These are phyloP conservation scores for Oikopleura albicans DNA, from an alignment of 23 tunicate genomes.

Conservation along the genomic window DNA sequence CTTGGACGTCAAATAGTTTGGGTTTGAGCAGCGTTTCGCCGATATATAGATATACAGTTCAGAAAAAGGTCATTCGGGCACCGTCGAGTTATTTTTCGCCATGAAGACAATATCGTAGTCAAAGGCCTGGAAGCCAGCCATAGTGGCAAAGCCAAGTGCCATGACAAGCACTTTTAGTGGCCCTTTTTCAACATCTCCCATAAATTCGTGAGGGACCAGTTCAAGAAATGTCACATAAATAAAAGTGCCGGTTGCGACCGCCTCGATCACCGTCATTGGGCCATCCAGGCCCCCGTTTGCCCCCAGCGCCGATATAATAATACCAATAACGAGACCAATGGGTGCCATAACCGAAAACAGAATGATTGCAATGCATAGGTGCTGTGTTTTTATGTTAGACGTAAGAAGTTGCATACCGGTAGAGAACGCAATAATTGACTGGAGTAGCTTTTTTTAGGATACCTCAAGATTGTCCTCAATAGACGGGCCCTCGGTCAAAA, in stretches of 20 bases:
- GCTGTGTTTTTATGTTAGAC: neutral
- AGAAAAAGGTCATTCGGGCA: too few relatives aligned
- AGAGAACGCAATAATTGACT: neutral
- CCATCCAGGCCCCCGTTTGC: constrained; percentile 21
- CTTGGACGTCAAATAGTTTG: too few relatives aligned
- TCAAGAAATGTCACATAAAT: constrained; percentile 6
- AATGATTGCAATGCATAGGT: constrained; percentile 22
- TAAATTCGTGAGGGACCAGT: constrained; percentile 11
- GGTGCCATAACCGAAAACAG: constrained; percentile 65
- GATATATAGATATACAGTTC: too few relatives aligned
- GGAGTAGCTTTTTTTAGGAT: neutral
- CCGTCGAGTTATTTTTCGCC: neutral
- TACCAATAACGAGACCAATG: constrained; percentile 37
- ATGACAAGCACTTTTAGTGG: constrained; percentile 15
- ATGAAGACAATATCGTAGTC: constrained; percentile 7
- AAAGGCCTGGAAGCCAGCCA: neutral
- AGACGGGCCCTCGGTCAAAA: too few relatives aligned
- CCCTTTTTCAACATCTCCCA: constrained; percentile 13
- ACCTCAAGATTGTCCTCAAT: constrained; percentile 19
- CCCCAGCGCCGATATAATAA: constrained; percentile 19
- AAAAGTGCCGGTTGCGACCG: neutral
- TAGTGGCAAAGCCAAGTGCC: constrained; percentile 14
- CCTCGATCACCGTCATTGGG: constrained; percentile 32
- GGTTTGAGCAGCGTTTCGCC: too few relatives aligned
- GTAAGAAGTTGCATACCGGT: constrained; percentile 10